Base-by-base conservation (phyloP, 2,888 invertebrate species). In the Cataglyphis albicans region DNA sequence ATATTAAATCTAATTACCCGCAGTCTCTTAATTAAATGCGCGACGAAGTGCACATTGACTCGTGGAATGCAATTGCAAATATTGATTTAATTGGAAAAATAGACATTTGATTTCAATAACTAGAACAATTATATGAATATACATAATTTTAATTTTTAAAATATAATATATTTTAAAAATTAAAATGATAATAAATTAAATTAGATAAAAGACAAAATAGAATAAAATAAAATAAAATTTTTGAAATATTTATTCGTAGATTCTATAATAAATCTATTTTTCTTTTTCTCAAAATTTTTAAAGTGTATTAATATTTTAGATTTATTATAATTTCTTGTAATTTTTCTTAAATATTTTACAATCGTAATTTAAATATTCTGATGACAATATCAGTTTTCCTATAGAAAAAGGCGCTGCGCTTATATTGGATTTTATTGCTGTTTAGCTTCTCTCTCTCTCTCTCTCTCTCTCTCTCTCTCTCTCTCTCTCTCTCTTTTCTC, bases 1-100 rank as follows among this genome's bases (percentile, higher is more conserved):
- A 80, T 68, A 76, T 65, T 76, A 76, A 76, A 65, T 65, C n/a
- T 80, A 68, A 78, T 78, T 61, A 61, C 18, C 6, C 48, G 0
- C 12, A 21, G 4, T 80, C 10, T 59, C n/a, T 68, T 80, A 80
- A 80, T 80, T 70, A 82, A 73, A 57, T 41, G 29, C 38, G 44
- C 64, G 74, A 74, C n/a, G 64, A 38, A 78, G 38, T 61, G 68
- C 29, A 59, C 59, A 18, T 59, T 18, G 18, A 68, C 21, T 25
- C 25, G 35, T 48, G 59, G 18, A 35, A 41, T 32, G 44, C 21
- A 57, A 59, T 44, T 59, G 59, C 18, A 57, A 67, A 35, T 78
- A 78, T 78, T 68, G 44, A 78, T 78, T 9, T 59, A 44, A 78
- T 18, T 32, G 35, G n/a, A 57, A 78, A 63, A 25, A 52, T 32